These are phyloP conservation scores for Lethrus apterus DNA, from an alignment of 1,140 invertebrate species.

Conservation along the genomic window DNA sequence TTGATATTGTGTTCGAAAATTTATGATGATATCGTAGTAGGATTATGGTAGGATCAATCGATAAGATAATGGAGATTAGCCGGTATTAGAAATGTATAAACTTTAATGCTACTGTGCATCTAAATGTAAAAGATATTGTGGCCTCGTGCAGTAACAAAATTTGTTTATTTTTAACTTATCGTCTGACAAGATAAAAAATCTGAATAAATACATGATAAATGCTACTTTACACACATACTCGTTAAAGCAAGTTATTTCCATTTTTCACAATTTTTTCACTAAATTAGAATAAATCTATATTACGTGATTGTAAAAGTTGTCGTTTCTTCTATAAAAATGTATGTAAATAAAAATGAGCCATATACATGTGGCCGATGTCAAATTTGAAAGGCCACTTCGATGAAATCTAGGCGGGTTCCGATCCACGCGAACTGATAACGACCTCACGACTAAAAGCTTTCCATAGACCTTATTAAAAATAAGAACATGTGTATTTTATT, in stretches of 20 bases:
- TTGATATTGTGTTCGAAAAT: slow-evolving; percentile 12
- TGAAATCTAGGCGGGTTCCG: slow-evolving; percentile 31
- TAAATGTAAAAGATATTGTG: slow-evolving; percentile 2
- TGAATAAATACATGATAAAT: no score
- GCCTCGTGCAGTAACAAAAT: neutral
- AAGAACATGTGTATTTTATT: slow-evolving; percentile 14
- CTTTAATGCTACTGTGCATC: slow-evolving; percentile 7
- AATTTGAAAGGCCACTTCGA: slow-evolving; percentile 37
- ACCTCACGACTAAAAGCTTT: slow-evolving; percentile 36
- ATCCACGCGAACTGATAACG: slow-evolving; percentile 36
- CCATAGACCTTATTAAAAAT: slow-evolving; percentile 18
- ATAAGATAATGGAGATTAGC: slow-evolving; percentile 11
- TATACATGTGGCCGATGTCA: slow-evolving; percentile 34
- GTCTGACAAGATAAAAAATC: no score
- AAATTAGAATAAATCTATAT: no score
- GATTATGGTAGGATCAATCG: slow-evolving; percentile 5
- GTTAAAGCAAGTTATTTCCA: no score
- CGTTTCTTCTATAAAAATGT: slow-evolving; percentile 13
- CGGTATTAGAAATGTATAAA: slow-evolving; percentile 11
- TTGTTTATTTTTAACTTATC: slow-evolving; percentile 12
- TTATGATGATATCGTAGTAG: slow-evolving; percentile 9
- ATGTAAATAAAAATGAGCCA: slow-evolving; percentile 32
- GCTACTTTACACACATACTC: no score
- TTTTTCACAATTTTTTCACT: no score
- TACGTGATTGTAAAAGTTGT: slow-evolving; percentile 9